Evolutionary conservation across 2,113 vertebrate genomes (phyloP), one percentile per base, ranked within the genome.

Genomic region (Octodon degus): DNA sequence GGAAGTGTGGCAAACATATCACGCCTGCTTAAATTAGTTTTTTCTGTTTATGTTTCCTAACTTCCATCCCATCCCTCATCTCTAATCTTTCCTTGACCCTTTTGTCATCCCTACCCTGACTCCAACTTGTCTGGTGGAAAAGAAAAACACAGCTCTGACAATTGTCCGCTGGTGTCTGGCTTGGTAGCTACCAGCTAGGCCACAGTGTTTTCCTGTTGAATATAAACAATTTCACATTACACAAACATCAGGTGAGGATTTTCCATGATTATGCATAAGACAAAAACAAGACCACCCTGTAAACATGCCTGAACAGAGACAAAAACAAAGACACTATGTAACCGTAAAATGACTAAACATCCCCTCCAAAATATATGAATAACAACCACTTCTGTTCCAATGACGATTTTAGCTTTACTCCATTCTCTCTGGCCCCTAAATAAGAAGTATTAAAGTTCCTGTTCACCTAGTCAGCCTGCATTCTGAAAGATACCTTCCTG

Each of bases 21-120:
- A 81, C 19, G 37, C 53, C 67, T 87, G 37, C 79, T 96, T 93
- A 90, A 94, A 85, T 89, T 92, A 89, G 50, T 30, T 82, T 87
- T 93, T 95, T 86, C 85, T 89, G 40, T 72, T 92, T 76, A 12
- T 86, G 25, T 96, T 72, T 91, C 82, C 89, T 88, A 47, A 79
- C 65, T 90, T 67, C 82, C 40, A 70, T 55, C 22, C 63, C 72
- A 95, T 92, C 53, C 60, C 47, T 96, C 96, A 96, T 86, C 68
- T 50, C 47, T 85, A 89, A 95, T 72, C 81, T 62, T 84, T 47
- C 81, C 30, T 68, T 95, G 89, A 77, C 77, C 81, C 24, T 86
- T 86, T 53, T 96, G 82, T 93, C 79, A 70, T 91, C 72, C 34
- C 17, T 89, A 34, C 40, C 32, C 79, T 95, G 86, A 96, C 79